Evolutionary conservation across 92 coral and sea anemone genomes (phyloP).

Genomic region (Micromussa lordhowensis): DNA sequence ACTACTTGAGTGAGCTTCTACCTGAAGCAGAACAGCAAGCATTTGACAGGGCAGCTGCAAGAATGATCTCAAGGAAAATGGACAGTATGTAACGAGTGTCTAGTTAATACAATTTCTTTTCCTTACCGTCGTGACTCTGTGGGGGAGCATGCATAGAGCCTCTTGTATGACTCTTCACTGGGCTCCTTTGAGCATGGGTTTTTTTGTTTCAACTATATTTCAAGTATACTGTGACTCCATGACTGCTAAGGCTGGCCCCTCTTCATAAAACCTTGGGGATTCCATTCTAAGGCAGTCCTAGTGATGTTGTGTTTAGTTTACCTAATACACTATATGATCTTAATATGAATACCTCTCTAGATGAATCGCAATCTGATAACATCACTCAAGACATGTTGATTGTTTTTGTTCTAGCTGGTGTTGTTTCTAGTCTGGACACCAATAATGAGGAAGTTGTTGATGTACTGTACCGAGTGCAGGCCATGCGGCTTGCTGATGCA

Average conservation of each 20-base stretch:
- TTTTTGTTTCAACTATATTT: no score
- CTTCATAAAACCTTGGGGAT: no score
- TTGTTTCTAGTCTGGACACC: constrained; percentile 71
- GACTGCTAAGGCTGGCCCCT: no score
- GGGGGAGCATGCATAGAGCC: no score
- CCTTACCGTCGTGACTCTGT: no score
- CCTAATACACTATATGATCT: no score
- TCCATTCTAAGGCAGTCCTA: no score
- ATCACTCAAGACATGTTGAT: no score
- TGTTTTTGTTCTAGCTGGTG: constrained; percentile 65
- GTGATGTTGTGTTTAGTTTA: no score
- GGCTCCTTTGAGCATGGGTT: no score
- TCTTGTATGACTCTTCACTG: no score
- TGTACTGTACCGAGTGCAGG: constrained; percentile 95
- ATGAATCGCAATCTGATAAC: neutral
- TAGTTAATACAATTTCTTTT: neutral
- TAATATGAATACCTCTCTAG: neutral
- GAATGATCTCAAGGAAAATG: constrained; percentile 83
- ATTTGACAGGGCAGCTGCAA: constrained; percentile 94
- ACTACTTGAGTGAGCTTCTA: constrained; percentile 89
- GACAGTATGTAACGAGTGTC: constrained; percentile 68
- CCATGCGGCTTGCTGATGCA: constrained; percentile 80
- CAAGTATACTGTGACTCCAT: no score
- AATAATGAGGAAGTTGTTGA: constrained; percentile 88
- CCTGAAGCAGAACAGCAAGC: constrained; percentile 87